phyloP scores from a whole-genome alignment of 2,113 vertebrate species.

The Pongo pygmaeus region DNA sequence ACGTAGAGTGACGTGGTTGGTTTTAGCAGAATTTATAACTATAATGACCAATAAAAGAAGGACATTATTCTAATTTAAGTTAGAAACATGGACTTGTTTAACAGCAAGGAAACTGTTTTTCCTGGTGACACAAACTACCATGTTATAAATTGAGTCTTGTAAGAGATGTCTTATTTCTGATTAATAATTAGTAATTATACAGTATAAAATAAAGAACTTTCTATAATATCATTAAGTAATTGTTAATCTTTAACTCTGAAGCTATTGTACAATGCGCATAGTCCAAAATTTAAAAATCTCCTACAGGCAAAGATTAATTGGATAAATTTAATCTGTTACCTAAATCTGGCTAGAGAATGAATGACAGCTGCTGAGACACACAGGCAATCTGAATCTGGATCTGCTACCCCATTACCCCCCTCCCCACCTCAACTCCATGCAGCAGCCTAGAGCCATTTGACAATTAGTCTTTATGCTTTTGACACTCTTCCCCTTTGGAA shows the following conservation, averaged over 20 bases:
- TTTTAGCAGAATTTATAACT: conserved; percentile 64
- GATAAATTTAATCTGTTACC: not conserved
- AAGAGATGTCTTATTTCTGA: not conserved
- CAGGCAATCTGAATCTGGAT: not conserved
- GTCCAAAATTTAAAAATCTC: conserved; percentile 14
- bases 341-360: not conserved
- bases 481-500: not conserved
- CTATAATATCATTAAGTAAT: not conserved
- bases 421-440: rapidly evolving
- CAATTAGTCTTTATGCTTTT: not conserved
- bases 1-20: not conserved
- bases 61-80: conserved; percentile 46
- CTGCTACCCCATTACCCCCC: rapidly evolving
- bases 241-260: conserved; percentile 15
- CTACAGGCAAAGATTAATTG: not conserved
- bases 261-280: not conserved
- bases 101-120: conserved; percentile 49
- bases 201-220: not conserved
- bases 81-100: not conserved
- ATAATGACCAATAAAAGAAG: conserved; percentile 16
- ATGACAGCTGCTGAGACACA: not conserved
- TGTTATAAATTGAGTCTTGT: not conserved
- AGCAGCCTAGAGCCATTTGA: not conserved
- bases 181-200: not conserved
- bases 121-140: not conserved